Percentiles rank a stretch among this genome's conserved stretches.
Evolutionary conservation across 2,113 vertebrate genomes (phyloP).

Genomic region (Callopanchax toddi): DNA sequence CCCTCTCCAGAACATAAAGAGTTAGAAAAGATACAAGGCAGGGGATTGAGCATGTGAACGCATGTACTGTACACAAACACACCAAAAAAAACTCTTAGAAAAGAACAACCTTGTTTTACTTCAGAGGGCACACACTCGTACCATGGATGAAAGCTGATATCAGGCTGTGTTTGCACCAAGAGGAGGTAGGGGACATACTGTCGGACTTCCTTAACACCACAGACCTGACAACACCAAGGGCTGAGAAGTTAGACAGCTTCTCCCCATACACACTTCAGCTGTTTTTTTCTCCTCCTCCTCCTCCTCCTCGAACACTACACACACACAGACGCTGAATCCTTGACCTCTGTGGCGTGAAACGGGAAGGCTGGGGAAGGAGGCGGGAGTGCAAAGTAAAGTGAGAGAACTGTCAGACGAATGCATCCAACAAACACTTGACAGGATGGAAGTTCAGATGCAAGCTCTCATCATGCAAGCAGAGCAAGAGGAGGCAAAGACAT

Average conservation of each 20-base stretch:
- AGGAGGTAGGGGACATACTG: slow-evolving; percentile 75
- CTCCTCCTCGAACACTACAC: slow-evolving; percentile 19
- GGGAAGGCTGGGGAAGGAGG: slow-evolving; percentile 27
- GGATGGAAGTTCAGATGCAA: slow-evolving; percentile 52
- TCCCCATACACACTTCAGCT: slow-evolving; percentile 48
- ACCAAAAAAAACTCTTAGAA: background rate
- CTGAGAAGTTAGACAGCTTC: slow-evolving; percentile 70
- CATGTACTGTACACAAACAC: background rate
- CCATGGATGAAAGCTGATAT: slow-evolving; percentile 66
- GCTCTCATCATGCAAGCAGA: slow-evolving; percentile 59
- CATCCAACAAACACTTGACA: slow-evolving; percentile 62
- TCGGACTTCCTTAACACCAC: slow-evolving; percentile 63
- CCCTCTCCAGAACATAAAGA: slow-evolving; percentile 54
- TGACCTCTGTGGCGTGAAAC: slow-evolving; percentile 75
- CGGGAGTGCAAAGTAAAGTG: slow-evolving; percentile 50
- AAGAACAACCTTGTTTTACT: slow-evolving; percentile 39
- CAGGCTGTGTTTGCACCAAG: slow-evolving; percentile 65
- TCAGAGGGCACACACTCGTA: slow-evolving; percentile 38
- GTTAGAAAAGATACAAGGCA: slow-evolving; percentile 16
- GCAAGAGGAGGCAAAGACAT: slow-evolving; percentile 32
- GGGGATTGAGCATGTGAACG: background rate
- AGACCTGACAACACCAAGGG: slow-evolving; percentile 65
- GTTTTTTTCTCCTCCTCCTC: slow-evolving; percentile 24
- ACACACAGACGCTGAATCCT: slow-evolving; percentile 30
- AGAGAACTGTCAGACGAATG: slow-evolving; percentile 69